Evolutionary conservation across 2,113 vertebrate genomes (phyloP), one percentile per base, ranked within the genome.

Genomic region (Pituophis catenifer): DNA sequence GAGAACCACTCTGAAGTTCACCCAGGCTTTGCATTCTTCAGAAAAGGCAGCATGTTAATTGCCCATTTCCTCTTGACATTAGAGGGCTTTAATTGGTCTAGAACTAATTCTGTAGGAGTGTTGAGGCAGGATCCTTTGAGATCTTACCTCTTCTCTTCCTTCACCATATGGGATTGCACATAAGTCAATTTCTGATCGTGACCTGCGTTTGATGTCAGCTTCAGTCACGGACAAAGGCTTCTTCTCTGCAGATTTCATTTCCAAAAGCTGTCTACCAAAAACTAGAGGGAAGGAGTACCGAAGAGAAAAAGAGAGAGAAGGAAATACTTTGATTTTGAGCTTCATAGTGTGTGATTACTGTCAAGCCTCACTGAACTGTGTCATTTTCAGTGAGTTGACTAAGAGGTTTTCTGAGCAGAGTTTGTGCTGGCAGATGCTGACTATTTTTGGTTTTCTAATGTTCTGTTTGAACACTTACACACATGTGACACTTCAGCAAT

Each of bases 201-300:
- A 90, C 10, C 26, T 2, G 3, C 89, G 55, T 94, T 96, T 93
- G 65, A 65, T 92, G 55, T 89, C 81, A 92, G 65, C 55, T 90
- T 13, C 29, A n/a, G 29, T 9, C 1, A 29, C 53, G 58, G 95
- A 93, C 3, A 92, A 90, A 95, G 85, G 1, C 13, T 91, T 90
- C 9, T 93, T 21, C 81, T 89, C 29, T 48, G 24, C 92, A 12
- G 4, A 93, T 62, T 8, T 90, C 54, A 2, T 62, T 89, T 48
- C 95, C 54, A 94, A 93, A 93, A 94, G 24, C 3, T 95, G 81
- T 89, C 7, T 93, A 93, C 75, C 50, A 9, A 8, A 90, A 90
- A 91, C 15, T 3, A 62, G 94, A 93, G 91, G 81, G 33, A 81
- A 85, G 55, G 95, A 93, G 90, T 86, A 85, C 19, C n/a, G 50